Conservation (phyloP, 2,113 vertebrate genomes). For the Laterallus jamaicensis region DNA sequence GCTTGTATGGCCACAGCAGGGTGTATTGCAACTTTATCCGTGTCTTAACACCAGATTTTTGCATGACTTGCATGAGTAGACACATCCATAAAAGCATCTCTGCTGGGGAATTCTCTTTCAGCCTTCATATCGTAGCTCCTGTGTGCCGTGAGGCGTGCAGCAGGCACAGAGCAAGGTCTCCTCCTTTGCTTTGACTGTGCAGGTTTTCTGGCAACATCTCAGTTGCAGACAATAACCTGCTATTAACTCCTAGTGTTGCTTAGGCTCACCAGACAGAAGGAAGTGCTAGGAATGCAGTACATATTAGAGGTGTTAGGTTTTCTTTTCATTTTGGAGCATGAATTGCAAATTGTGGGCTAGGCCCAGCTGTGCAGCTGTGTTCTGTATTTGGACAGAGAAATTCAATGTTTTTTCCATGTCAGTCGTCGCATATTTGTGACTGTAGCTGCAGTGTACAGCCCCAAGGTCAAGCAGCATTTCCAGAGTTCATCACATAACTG, state of each 20-base stretch:
- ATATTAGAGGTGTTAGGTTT: not conserved
- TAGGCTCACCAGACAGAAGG: not conserved
- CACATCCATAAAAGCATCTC: not conserved
- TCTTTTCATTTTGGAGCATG: not conserved
- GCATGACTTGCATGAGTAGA: not conserved
- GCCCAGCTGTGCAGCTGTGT: not conserved
- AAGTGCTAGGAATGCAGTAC: not conserved
- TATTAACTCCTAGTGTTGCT: accelerated
- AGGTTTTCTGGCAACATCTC: not conserved
- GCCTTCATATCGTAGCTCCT: accelerated
- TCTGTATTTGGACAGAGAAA: not conserved
- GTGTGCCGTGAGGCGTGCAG: not conserved
- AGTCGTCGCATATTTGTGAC: not conserved
- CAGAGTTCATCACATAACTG: not conserved
- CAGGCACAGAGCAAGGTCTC: accelerated
- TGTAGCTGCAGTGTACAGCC: not conserved
- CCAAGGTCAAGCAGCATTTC: not conserved
- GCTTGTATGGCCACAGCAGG: not conserved
- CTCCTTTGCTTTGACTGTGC: not conserved
- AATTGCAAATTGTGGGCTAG: not conserved
- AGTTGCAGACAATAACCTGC: not conserved
- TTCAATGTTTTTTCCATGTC: not conserved
- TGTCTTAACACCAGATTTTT: not conserved
- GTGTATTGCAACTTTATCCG: accelerated
- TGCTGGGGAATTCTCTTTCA: not conserved